Percentiles rank a stretch among this genome's conserved stretches.
phyloP scores from a whole-genome alignment of 2,797 vertebrate genomes.

The Oryzias dopingdopingensis region DNA sequence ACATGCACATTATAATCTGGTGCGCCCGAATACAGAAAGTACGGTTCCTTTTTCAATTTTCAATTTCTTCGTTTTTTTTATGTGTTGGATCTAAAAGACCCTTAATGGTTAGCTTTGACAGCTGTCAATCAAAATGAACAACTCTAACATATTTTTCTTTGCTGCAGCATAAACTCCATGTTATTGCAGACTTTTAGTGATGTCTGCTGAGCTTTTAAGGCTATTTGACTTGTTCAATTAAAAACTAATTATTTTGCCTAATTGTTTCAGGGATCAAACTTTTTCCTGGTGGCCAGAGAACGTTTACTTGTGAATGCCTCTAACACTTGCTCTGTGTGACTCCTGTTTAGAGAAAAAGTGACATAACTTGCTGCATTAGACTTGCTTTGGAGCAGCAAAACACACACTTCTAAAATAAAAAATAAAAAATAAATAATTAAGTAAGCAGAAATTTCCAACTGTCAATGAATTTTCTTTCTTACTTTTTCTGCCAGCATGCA shows the following conservation, averaged over 20 bases:
- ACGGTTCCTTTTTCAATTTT: too few relatives aligned
- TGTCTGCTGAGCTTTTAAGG: not conserved
- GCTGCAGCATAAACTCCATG: too few relatives aligned
- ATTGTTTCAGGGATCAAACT: not conserved
- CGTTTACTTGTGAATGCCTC: not conserved
- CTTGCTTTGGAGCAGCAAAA: conserved; percentile 21
- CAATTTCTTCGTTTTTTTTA: too few relatives aligned
- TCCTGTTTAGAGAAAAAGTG: conserved; percentile 20
- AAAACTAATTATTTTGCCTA: not conserved
- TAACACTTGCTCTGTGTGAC: conserved; percentile 5
- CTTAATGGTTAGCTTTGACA: too few relatives aligned
- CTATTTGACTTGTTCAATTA: not conserved
- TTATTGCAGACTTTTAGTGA: too few relatives aligned
- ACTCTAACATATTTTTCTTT: too few relatives aligned
- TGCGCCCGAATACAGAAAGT: too few relatives aligned
- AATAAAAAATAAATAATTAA: not conserved
- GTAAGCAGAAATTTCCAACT: conserved; percentile 5
- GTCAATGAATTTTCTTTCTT: not conserved
- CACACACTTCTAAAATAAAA: conserved; percentile 10
- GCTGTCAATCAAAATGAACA: too few relatives aligned
- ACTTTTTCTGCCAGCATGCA: conserved; percentile 9
- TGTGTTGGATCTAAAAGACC: too few relatives aligned
- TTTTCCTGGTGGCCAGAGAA: not conserved
- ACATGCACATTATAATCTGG: too few relatives aligned
- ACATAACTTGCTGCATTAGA: conserved; percentile 11